phyloP scores from a whole-genome alignment of 1,140 invertebrate genomes.

The Camponotus floridanus region DNA sequence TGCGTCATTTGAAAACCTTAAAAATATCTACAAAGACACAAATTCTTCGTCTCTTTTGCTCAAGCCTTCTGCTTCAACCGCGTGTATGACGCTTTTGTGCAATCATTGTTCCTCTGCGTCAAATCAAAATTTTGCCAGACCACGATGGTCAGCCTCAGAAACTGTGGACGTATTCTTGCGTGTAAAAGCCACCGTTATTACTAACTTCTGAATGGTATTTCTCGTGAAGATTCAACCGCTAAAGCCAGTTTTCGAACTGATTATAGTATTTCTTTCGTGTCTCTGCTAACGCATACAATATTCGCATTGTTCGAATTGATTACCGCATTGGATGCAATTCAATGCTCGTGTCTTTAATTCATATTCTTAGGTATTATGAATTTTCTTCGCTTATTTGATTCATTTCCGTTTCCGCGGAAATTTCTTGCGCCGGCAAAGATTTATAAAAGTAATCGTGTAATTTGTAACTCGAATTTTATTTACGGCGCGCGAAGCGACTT shows the following conservation, averaged over 20 bases:
- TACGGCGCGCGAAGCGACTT: slow-evolving; percentile 13
- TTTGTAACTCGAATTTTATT: slow-evolving; percentile 43
- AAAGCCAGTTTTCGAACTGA: slow-evolving; percentile 27
- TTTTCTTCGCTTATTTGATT: slow-evolving; percentile 12
- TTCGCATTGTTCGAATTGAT: slow-evolving; percentile 49
- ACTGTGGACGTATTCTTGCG: slow-evolving; percentile 40
- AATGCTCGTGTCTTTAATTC: slow-evolving; percentile 11
- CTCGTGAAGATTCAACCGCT: slow-evolving; percentile 33
- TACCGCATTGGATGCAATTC: slow-evolving; percentile 7
- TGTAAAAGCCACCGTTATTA: slow-evolving; percentile 51
- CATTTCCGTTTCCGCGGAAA: slow-evolving; percentile 3
- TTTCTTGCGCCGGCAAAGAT: neutral
- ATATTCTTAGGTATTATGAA: slow-evolving; percentile 31
- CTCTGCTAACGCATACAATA: slow-evolving; percentile 28
- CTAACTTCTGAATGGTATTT: slow-evolving; percentile 43
- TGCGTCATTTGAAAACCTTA: neutral
- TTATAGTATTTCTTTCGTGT: slow-evolving; percentile 33
- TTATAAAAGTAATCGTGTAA: slow-evolving; percentile 19
- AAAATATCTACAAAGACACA: slow-evolving; percentile 28
- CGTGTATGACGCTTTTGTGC: slow-evolving; percentile 30
- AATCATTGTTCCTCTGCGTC: slow-evolving; percentile 18
- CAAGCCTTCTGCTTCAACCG: neutral
- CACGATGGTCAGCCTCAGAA: slow-evolving; percentile 30
- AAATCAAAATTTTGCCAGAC: slow-evolving; percentile 51
- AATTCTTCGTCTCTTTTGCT: slow-evolving; percentile 22